Conservation (phyloP, 2,797 vertebrate species). For the Triplophysa bombifrons region DNA sequence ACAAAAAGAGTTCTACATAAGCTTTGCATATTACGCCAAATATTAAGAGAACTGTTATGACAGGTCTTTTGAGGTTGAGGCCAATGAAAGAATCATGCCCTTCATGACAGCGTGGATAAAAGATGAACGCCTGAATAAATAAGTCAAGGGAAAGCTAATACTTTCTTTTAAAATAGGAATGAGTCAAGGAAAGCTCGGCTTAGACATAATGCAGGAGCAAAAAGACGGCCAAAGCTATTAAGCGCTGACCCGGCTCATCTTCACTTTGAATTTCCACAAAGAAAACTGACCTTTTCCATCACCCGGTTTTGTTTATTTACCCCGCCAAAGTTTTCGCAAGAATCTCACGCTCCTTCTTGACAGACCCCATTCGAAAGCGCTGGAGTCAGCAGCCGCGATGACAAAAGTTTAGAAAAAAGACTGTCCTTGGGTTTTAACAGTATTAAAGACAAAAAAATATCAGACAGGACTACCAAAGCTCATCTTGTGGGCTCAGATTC, state of each 20-base stretch:
- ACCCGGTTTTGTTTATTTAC: constrained; percentile 9
- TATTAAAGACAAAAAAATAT: constrained; percentile 10
- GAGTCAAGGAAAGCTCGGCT: not conserved
- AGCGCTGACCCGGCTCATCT: not conserved
- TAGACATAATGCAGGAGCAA: constrained; percentile 35
- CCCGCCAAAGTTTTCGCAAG: not conserved
- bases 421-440: constrained; percentile 13
- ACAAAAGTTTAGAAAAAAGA: not conserved
- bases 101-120: not conserved
- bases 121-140: constrained; percentile 32
- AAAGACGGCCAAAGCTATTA: constrained; percentile 5
- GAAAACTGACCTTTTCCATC: constrained; percentile 16
- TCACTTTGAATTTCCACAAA: not conserved
- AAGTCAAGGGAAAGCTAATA: constrained; percentile 19
- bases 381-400: not conserved
- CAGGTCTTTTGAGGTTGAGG: constrained; percentile 1
- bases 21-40: constrained; percentile 12
- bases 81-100: not conserved
- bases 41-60: constrained; percentile 26
- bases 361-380: not conserved
- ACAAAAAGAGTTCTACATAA: not conserved
- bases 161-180: constrained; percentile 13
- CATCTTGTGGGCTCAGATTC: not conserved
- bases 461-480: not conserved
- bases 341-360: not conserved